A percentile compares a stretch with the other conserved stretches of the same genome.
Evolutionary conservation across 2,888 invertebrate genomes (phyloP).

Genomic region (Lycocerus yunnanus): DNA sequence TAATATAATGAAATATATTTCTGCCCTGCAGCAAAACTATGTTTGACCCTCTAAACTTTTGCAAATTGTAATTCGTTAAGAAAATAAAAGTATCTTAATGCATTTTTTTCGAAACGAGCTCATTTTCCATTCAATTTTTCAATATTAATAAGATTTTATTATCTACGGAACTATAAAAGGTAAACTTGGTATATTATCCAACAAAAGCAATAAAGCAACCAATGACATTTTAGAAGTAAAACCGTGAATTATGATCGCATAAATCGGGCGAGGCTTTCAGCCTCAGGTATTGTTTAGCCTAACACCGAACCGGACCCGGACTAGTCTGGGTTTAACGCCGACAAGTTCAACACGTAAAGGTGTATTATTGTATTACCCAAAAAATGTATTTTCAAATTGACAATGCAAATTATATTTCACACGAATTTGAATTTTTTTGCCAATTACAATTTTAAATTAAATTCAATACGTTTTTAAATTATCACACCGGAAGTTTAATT

Average conservation of each 20-base stretch:
- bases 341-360: conserved; percentile 22
- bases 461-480: not conserved
- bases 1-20: too few species aligned
- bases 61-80: too few species aligned
- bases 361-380: conserved; percentile 18
- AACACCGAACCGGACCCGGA: conserved; percentile 19
- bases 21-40: too few species aligned
- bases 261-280: conserved; percentile 35
- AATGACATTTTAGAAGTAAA: conserved; percentile 34
- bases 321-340: conserved; percentile 20
- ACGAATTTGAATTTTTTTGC: not conserved
- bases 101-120: not conserved
- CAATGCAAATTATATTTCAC: not conserved
- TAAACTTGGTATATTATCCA: conserved; percentile 7
- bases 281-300: conserved; percentile 33
- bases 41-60: too few species aligned
- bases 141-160: not conserved
- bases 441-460: not conserved
- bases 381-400: not conserved
- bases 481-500: not conserved
- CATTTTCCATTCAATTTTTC: not conserved
- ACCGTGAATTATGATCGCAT: conserved; percentile 40
- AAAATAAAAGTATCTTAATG: too few species aligned
- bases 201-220: conserved; percentile 37
- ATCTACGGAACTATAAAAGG: not conserved